Conservation (phyloP, 2,113 vertebrate species). For the Archocentrus centrarchus region DNA sequence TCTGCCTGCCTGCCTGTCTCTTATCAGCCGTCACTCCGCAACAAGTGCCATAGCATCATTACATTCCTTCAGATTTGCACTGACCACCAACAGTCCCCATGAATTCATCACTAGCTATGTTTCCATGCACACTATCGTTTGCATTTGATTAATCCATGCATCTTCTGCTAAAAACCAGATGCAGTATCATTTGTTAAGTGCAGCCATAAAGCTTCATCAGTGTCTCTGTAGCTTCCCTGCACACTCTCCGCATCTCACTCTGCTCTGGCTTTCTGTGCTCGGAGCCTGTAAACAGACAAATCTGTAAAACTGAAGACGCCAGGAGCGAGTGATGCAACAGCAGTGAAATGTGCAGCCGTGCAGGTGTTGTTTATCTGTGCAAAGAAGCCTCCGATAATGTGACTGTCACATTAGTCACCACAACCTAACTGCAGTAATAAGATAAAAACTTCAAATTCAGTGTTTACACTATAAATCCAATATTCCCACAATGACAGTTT, state of each 20-base stretch:
- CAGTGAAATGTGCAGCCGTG: not conserved
- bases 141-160: not conserved
- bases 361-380: not conserved
- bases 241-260: not conserved
- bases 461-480: conserved; percentile 54
- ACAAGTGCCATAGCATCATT: conserved; percentile 82
- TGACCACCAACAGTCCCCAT: conserved; percentile 63
- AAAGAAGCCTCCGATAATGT: not conserved
- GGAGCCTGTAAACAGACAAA: conserved; percentile 8
- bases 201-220: not conserved
- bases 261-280: not conserved
- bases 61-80: conserved; percentile 83
- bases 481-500: not conserved
- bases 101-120: conserved; percentile 54
- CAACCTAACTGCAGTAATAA: conserved; percentile 3
- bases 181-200: not conserved
- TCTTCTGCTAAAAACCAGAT: not conserved
- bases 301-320: not conserved
- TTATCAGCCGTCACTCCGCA: conserved; percentile 75
- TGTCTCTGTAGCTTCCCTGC: not conserved
- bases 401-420: not conserved
- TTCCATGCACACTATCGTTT: conserved; percentile 58
- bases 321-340: not conserved
- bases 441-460: not conserved
- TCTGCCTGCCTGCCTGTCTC: conserved; percentile 58